Base-by-base conservation (phyloP, 2,797 vertebrate species). In the Arrhamphus sclerolepis region DNA sequence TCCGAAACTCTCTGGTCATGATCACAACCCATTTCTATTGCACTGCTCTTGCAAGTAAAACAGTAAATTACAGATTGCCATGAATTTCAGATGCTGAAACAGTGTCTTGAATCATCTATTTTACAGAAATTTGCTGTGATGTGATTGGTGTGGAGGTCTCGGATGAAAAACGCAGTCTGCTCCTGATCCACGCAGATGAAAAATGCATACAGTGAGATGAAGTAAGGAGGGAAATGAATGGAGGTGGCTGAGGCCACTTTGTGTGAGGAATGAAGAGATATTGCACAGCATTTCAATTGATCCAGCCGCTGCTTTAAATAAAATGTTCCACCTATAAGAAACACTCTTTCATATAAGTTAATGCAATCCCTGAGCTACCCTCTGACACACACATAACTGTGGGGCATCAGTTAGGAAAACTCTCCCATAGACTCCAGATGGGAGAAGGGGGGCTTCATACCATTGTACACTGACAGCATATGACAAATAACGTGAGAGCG, bases 341-440 rank as follows among this genome's bases (percentile, higher is more conserved):
- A 80, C 18, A 58, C 53, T 62, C 56, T 69, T 43, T 48, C 55
- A 22, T 38, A 57, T 56, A 72, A 56, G 56, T 57, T 75, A 56
- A 86, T 78, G 77, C 84, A 88, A 91, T 89, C 80, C 82, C 46
- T 21, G 2, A 28, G 46, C 21, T 66, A 57, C 49, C 83, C 84
- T 92, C 66, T 92, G 90, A 92, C 91, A 92, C 78, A 34, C 39
- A 89, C 65, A 75, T 87, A 90, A 90, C 89, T 84, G 84, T 55
- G 48, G 71, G 89, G 73, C 52, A 80, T 86, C 87, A 77, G 21
- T 75, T 73, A 73, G 75, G 24, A 84, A 87, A 83, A 80, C 72
- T 85, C 84, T 70, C 84, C 85, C 74, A 77, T 76, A 84, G 85
- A 88, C 72, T 87, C 84, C 83, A 92, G 91, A 92, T 90, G 24